Evolutionary conservation across 2,797 vertebrate genomes (phyloP).

Genomic region (Bovichtus variegatus): DNA sequence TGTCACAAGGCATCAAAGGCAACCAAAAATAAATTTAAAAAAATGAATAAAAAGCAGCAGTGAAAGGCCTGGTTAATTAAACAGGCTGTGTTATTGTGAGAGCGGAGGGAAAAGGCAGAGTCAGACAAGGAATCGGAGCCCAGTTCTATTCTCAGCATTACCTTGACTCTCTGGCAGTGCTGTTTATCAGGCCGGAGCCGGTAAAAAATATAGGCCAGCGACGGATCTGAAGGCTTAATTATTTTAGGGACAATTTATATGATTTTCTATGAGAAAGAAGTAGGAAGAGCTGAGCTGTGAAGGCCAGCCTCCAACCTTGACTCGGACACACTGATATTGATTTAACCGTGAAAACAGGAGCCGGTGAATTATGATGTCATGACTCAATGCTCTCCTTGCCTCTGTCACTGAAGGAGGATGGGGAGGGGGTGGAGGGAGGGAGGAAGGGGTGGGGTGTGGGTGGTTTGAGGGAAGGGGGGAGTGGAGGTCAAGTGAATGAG

Average conservation of each 20-base stretch:
- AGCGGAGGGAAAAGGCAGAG: neutral
- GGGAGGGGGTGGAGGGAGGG: neutral
- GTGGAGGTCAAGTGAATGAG: constrained; percentile 59
- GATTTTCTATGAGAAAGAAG: constrained; percentile 82
- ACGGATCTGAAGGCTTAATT: constrained; percentile 84
- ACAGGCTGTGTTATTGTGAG: neutral
- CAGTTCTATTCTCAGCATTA: constrained; percentile 64
- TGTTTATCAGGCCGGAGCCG: constrained; percentile 74
- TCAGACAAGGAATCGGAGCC: constrained; percentile 46
- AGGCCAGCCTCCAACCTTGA: constrained; percentile 84
- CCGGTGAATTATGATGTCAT: constrained; percentile 86
- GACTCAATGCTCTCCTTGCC: constrained; percentile 82
- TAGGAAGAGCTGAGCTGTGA: constrained; percentile 75
- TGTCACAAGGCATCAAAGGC: neutral
- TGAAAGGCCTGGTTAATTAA: constrained; percentile 8
- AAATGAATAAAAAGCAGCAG: neutral
- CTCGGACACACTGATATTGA: constrained; percentile 85
- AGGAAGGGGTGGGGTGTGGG: neutral
- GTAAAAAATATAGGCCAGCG: constrained; percentile 73
- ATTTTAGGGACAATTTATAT: constrained; percentile 86
- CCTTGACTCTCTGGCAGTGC: constrained; percentile 75
- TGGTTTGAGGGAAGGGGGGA: neutral
- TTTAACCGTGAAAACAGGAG: constrained; percentile 86
- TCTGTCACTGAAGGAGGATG: constrained; percentile 81
- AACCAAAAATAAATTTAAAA: neutral